A percentile compares a stretch with the other conserved stretches of the same genome.
phyloP scores from a whole-genome alignment of 2,888 invertebrate genomes.

The Fabriciana adippe region DNA sequence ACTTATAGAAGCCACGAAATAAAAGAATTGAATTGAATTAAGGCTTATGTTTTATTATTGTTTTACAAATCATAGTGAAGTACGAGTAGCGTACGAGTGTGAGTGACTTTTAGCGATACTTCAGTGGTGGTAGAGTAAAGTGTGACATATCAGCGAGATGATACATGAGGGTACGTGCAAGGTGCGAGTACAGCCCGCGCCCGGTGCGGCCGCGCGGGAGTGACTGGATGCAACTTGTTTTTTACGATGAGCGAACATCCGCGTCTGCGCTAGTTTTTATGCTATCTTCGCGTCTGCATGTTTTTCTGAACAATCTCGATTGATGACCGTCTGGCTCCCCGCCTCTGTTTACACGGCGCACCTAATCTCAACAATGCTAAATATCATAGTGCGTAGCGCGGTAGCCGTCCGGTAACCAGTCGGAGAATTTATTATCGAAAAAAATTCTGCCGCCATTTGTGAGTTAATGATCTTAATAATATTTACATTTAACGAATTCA shows the following conservation, averaged over 20 bases:
- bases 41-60: not conserved
- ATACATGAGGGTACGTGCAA: not conserved
- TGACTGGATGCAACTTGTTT: slow-evolving; percentile 65
- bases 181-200: not conserved
- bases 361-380: slow-evolving; percentile 44
- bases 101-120: too few relatives aligned
- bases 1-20: too few relatives aligned
- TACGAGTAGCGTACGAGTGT: not conserved
- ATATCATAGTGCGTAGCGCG: slow-evolving; percentile 56
- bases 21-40: not conserved
- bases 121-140: not conserved
- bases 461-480: slow-evolving; percentile 31
- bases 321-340: slow-evolving; percentile 63
- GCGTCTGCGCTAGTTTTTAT: slow-evolving; percentile 71
- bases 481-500: slow-evolving; percentile 20
- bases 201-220: slow-evolving; percentile 40
- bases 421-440: slow-evolving; percentile 36
- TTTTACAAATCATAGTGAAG: not conserved
- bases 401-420: slow-evolving; percentile 49
- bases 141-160: not conserved
- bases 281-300: slow-evolving; percentile 53
- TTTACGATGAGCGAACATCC: slow-evolving; percentile 62
- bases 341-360: slow-evolving; percentile 55
- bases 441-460: slow-evolving; percentile 26
- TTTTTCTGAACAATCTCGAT: slow-evolving; percentile 67